These are phyloP conservation scores for Lophotis ruficrista DNA, from an alignment of 2,113 vertebrate genomes.

Conservation along the genomic window DNA sequence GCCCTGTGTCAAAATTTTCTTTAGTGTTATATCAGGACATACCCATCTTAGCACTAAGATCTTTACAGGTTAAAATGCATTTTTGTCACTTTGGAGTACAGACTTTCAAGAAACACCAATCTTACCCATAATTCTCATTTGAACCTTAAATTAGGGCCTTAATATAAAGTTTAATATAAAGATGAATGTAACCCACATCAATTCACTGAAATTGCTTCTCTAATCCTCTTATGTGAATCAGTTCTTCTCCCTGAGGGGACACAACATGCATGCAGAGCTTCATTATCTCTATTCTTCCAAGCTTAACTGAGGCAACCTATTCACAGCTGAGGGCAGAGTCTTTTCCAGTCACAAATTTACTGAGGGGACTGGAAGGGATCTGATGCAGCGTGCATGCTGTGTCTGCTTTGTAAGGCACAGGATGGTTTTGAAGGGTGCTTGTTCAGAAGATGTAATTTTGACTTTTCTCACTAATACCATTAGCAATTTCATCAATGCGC, in stretches of 20 bases:
- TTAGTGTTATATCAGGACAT: neutral
- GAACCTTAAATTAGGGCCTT: neutral
- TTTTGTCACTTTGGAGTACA: neutral
- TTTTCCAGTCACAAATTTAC: neutral
- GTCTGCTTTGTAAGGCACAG: neutral
- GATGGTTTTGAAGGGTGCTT: neutral
- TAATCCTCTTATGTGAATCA: conserved; percentile 34
- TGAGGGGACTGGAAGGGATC: neutral
- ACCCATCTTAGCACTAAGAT: neutral
- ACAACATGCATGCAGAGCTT: neutral
- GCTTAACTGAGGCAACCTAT: neutral
- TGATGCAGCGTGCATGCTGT: accelerated
- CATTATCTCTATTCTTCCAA: conserved; percentile 15
- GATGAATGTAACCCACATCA: neutral
- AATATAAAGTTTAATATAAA: neutral
- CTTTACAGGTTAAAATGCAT: neutral
- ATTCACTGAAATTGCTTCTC: neutral
- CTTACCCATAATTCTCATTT: neutral
- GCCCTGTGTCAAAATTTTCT: neutral
- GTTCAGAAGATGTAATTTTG: neutral
- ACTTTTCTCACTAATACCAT: neutral
- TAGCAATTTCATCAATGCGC: neutral
- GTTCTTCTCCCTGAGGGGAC: neutral
- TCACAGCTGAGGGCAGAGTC: neutral
- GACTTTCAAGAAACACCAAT: neutral